Base-by-base conservation (phyloP, 2,113 vertebrate species). In the Aplodontia rufa region DNA sequence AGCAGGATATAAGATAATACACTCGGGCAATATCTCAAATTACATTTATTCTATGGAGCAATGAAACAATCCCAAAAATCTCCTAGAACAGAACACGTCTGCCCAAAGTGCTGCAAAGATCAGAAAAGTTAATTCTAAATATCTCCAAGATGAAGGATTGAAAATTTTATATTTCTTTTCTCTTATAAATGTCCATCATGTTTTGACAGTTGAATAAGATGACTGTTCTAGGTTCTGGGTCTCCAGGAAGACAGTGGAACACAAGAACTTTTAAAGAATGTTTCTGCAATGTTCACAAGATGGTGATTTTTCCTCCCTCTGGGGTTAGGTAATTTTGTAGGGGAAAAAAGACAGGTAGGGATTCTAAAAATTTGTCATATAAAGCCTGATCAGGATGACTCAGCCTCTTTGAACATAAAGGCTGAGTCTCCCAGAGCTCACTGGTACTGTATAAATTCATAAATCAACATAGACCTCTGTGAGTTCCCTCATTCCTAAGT, bases 281-380 rank as follows among this genome's bases (percentile, higher is more conserved):
- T 93, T 93, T 83, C 49, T 66, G 22, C 5, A 11, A 17, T 68
- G 20, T 69, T 90, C 28, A 49, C 13, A 55, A 62, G 11, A 13
- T 45, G 20, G 9, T n/a, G 2, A 9, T 26, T 58, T 32, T 9
- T 83, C 28, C 28, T 60, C 26, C 5, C 22, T n/a, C 47, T 45
- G 9, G 47, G 6, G 14, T 55, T 11, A 24, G 9, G 32, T 69
- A 60, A 60, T 60, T 60, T 45, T 12, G 11, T 51, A 20, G 13
- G 28, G 14, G 8, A 22, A 26, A 11, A 1, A 30, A 42, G n/a
- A 8, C 12, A 45, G 1, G 17, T 6, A 4, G 71, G n/a, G 19
- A 28, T 1, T 10, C 75, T 42, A n/a, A 9, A 30, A 90, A 42
- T 49, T 5, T 72, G 45, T 51, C 37, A 28, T 14, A 17, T 40